phyloP scores from a whole-genome alignment of 2,888 invertebrate genomes.

The Rhamnusium bicolor region DNA sequence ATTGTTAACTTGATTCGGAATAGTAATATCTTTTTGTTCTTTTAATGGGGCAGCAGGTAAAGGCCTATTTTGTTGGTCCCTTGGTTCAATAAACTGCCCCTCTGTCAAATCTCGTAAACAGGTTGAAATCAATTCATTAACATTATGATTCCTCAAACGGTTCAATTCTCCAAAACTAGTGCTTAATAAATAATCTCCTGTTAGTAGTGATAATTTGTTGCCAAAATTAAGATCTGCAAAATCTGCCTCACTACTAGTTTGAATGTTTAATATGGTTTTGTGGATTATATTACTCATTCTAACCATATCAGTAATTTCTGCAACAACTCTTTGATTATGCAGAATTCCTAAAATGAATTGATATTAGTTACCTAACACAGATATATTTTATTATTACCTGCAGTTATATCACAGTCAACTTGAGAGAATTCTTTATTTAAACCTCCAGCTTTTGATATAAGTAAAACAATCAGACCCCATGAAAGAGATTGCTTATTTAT shows the following conservation, averaged over 20 bases:
- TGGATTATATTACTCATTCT: slow-evolving; percentile 92
- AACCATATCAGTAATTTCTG: slow-evolving; percentile 97
- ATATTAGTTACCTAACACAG: not conserved
- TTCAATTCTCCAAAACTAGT: slow-evolving; percentile 91
- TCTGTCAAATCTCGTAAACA: slow-evolving; percentile 90
- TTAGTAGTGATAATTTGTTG: slow-evolving; percentile 93
- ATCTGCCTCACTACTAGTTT: slow-evolving; percentile 71
- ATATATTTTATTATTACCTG: slow-evolving; percentile 73
- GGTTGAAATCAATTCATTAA: slow-evolving; percentile 90
- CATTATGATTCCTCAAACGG: slow-evolving; percentile 81
- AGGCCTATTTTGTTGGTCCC: slow-evolving; percentile 88
- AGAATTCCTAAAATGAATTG: slow-evolving; percentile 73
- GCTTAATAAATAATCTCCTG: slow-evolving; percentile 91
- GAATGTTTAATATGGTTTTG: slow-evolving; percentile 84
- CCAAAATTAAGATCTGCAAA: slow-evolving; percentile 89
- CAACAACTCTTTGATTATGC: slow-evolving; percentile 88
- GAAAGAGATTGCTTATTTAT: slow-evolving; percentile 87
- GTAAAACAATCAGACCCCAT: slow-evolving; percentile 91
- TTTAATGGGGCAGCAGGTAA: slow-evolving; percentile 78
- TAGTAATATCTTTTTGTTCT: slow-evolving; percentile 47
- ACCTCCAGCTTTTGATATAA: slow-evolving; percentile 93
- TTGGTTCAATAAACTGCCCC: slow-evolving; percentile 88
- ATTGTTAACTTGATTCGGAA: slow-evolving; percentile 55
- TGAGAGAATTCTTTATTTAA: slow-evolving; percentile 83
- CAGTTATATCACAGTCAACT: slow-evolving; percentile 87